Percentiles rank a stretch among this genome's conserved stretches.
Evolutionary conservation across 2,888 invertebrate species (phyloP).

Genomic region (Ariolimax columbianus): DNA sequence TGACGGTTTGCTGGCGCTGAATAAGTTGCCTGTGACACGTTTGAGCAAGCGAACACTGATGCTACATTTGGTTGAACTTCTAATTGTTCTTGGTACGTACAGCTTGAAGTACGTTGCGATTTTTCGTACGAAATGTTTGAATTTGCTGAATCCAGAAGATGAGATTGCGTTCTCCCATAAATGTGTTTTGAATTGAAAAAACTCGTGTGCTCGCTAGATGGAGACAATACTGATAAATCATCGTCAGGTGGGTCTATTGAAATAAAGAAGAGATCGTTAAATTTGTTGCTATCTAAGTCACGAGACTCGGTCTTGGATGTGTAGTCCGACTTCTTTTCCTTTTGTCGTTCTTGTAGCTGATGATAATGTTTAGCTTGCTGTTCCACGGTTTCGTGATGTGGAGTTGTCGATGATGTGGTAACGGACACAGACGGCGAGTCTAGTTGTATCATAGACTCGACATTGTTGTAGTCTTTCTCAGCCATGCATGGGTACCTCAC

Average conservation of each 20-base stretch:
- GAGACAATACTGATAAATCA: neutral
- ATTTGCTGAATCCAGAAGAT: neutral
- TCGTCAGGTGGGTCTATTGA: neutral
- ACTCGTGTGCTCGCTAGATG: neutral
- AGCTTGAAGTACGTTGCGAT: neutral
- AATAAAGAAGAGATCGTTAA: too few species aligned
- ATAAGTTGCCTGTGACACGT: neutral
- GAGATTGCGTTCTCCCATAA: neutral
- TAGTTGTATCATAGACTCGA: conserved; percentile 16
- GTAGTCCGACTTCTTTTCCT: neutral
- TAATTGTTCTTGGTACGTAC: neutral
- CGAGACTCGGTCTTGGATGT: neutral
- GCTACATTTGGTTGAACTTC: neutral
- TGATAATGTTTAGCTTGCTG: neutral
- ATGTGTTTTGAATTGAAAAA: neutral
- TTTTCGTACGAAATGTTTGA: neutral
- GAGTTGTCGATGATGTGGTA: neutral
- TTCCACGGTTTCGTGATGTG: neutral
- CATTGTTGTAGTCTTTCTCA: too few species aligned
- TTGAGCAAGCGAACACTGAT: neutral
- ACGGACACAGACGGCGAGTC: neutral
- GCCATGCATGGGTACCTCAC: neutral
- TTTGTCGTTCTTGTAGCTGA: neutral
- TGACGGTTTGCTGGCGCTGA: too few species aligned
- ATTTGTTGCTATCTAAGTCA: neutral